Evolutionary conservation across 2,888 invertebrate species (phyloP).

Genomic region (Meiosimyza decipiens): DNA sequence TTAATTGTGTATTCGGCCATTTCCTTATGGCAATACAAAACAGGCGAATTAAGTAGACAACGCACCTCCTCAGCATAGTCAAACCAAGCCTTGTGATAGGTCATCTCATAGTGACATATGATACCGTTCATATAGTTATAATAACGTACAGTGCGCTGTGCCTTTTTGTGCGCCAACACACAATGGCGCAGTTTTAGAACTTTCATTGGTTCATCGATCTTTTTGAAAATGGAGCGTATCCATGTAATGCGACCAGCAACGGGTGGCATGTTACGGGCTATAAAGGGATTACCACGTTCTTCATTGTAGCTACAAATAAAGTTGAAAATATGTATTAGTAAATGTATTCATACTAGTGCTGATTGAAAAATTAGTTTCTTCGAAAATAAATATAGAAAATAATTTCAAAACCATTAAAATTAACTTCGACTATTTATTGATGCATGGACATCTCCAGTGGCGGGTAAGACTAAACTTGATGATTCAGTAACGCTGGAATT

Average conservation of each 20-base stretch:
- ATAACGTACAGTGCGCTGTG: slow-evolving; percentile 79
- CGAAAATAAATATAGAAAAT: background rate
- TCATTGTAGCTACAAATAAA: slow-evolving; percentile 74
- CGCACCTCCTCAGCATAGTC: slow-evolving; percentile 79
- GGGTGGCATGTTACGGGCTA: slow-evolving; percentile 82
- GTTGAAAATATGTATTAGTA: background rate
- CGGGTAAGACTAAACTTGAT: too few species aligned
- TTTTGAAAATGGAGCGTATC: slow-evolving; percentile 81
- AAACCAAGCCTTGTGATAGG: slow-evolving; percentile 85
- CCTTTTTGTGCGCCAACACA: slow-evolving; percentile 74
- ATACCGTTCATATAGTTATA: slow-evolving; percentile 84
- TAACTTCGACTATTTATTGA: too few species aligned
- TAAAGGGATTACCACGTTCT: slow-evolving; percentile 77
- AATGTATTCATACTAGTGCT: background rate
- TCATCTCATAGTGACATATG: slow-evolving; percentile 84
- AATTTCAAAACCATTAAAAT: background rate
- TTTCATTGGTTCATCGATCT: slow-evolving; percentile 81
- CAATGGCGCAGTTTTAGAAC: slow-evolving; percentile 54
- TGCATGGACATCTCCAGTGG: too few species aligned
- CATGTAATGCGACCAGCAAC: slow-evolving; percentile 84
- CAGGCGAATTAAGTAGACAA: slow-evolving; percentile 73
- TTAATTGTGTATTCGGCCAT: slow-evolving; percentile 76
- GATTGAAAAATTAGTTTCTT: too few species aligned
- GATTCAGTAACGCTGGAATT: too few species aligned
- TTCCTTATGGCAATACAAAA: slow-evolving; percentile 74